Percentiles rank a stretch among this genome's conserved stretches.
Evolutionary conservation across 2,113 vertebrate genomes (phyloP).

Genomic region (Hippocampus comes): DNA sequence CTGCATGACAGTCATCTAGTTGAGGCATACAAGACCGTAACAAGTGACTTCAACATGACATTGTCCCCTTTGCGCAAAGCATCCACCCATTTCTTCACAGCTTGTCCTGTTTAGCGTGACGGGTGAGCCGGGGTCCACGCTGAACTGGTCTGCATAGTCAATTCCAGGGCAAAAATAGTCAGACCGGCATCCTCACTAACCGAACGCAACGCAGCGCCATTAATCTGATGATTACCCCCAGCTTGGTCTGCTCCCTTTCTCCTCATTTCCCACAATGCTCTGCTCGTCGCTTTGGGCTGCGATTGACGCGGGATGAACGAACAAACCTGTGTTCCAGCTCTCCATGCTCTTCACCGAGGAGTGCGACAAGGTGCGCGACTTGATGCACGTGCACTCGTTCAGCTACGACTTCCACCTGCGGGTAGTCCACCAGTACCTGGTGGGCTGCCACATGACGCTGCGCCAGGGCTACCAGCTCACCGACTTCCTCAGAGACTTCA

Average conservation of each 20-base stretch:
- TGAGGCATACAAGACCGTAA: no score
- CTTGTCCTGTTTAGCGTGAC: no score
- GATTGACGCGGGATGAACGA: neutral
- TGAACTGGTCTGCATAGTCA: neutral
- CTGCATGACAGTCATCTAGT: no score
- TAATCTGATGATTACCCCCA: conserved; percentile 11
- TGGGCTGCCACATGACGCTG: conserved; percentile 88
- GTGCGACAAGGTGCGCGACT: conserved; percentile 93
- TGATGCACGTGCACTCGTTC: conserved; percentile 98
- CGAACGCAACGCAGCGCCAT: conserved; percentile 24
- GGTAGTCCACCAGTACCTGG: conserved; percentile 92
- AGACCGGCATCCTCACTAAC: neutral
- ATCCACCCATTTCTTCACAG: no score
- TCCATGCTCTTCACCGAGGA: conserved; percentile 99
- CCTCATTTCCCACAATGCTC: conserved; percentile 2
- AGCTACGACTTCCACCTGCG: conserved; percentile 98
- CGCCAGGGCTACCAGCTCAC: conserved; percentile 94
- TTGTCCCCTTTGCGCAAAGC: no score
- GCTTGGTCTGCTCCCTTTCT: neutral
- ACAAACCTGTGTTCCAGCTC: conserved; percentile 70
- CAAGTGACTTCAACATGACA: no score
- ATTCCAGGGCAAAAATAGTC: neutral
- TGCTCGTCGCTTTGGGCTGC: neutral
- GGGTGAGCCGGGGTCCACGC: neutral
- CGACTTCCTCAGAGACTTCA: conserved; percentile 92